phyloP scores from a whole-genome alignment of 1,140 invertebrate species.

The Euwallacea fornicatus region DNA sequence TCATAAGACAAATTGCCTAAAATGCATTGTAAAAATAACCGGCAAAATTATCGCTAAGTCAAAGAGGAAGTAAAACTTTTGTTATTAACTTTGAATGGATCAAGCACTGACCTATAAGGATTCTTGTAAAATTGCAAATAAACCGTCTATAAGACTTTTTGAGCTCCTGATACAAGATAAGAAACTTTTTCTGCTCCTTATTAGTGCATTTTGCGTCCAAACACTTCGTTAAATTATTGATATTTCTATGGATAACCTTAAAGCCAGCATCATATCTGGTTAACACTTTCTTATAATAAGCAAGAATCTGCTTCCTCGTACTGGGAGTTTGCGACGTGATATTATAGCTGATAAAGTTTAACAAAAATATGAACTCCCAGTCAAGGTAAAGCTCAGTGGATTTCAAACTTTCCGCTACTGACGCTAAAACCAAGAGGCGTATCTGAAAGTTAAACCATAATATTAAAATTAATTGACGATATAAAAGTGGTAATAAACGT shows the following conservation, averaged over 20 bases:
- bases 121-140: conserved; percentile 36
- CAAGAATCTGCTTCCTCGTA: conserved; percentile 62
- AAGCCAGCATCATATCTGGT: conserved; percentile 43
- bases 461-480: neutral
- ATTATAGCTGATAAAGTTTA: conserved; percentile 70
- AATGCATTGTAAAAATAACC: conserved; percentile 8
- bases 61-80: neutral
- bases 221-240: conserved; percentile 24
- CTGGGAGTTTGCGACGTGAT: conserved; percentile 69
- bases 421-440: conserved; percentile 61
- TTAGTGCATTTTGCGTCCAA: conserved; percentile 14
- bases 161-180: conserved; percentile 38
- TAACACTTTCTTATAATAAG: conserved; percentile 66
- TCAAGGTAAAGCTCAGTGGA: conserved; percentile 66
- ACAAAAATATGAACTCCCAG: conserved; percentile 68
- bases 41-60: neutral
- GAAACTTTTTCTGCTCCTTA: conserved; percentile 19
- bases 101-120: conserved; percentile 25
- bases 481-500: too few relatives aligned
- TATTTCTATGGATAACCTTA: conserved; percentile 39
- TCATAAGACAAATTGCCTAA: conserved; percentile 39
- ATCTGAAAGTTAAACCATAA: conserved; percentile 44
- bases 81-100: too few relatives aligned
- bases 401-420: conserved; percentile 76
- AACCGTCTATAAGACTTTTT: conserved; percentile 40